These are phyloP conservation scores for Mesaphorura yosii DNA, from an alignment of 1,140 invertebrate species.

Conservation along the genomic window DNA sequence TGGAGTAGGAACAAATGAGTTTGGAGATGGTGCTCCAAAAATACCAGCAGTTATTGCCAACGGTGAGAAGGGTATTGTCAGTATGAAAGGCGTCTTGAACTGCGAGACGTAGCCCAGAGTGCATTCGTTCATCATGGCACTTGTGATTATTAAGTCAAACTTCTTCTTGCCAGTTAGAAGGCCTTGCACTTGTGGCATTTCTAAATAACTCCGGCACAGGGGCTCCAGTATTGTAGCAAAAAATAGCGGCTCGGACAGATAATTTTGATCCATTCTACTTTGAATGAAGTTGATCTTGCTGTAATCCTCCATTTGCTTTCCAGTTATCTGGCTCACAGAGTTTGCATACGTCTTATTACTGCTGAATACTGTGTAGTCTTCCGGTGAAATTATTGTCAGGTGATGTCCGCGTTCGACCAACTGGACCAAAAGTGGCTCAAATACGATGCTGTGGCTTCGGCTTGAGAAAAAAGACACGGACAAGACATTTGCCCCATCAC, in stretches of 20 bases:
- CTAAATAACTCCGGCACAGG: constrained; percentile 30
- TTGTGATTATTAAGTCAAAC: constrained; percentile 34
- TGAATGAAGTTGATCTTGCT: not conserved
- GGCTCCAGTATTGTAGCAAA: too few relatives aligned
- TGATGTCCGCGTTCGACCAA: constrained; percentile 46
- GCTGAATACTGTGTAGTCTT: constrained; percentile 24
- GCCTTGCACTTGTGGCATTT: constrained; percentile 19
- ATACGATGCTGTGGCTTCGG: constrained; percentile 42
- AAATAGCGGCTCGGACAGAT: not conserved
- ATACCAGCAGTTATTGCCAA: constrained; percentile 28
- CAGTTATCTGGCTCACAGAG: not conserved
- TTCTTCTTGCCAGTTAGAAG: constrained; percentile 30
- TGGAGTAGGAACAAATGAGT: constrained; percentile 26
- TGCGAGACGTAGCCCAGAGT: constrained; percentile 36
- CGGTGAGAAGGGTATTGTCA: constrained; percentile 15
- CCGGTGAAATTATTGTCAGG: constrained; percentile 44
- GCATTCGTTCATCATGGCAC: constrained; percentile 34
- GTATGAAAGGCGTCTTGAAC: constrained; percentile 27
- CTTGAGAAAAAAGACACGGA: not conserved
- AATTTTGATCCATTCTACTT: not conserved
- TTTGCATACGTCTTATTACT: not conserved
- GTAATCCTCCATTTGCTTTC: not conserved
- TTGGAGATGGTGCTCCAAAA: constrained; percentile 25
- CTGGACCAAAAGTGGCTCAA: constrained; percentile 38
- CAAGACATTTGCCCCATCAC: not conserved